Evolutionary conservation across 1,140 invertebrate species (phyloP).

Genomic region (Paracyclopina nana): DNA sequence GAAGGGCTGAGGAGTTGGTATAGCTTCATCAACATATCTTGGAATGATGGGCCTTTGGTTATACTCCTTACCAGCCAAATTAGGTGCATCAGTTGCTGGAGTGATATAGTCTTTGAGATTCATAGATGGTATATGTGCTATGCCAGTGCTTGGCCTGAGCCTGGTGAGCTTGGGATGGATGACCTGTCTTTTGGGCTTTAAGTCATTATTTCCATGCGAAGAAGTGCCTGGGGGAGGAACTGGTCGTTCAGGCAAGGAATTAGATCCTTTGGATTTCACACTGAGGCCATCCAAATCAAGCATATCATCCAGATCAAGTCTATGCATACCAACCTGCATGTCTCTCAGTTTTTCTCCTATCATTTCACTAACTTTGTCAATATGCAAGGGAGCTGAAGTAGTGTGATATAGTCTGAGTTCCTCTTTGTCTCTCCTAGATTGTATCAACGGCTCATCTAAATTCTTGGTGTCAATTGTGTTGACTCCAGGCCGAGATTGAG

Average conservation of each 20-base stretch:
- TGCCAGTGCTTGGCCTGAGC: not conserved
- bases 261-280: not conserved
- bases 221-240: not conserved
- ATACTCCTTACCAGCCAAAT: not conserved
- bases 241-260: not conserved
- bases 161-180: slow-evolving; percentile 8
- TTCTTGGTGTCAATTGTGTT: not conserved
- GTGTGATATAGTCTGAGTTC: no score
- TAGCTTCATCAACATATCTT: not conserved
- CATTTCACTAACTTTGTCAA: not conserved
- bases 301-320: slow-evolving; percentile 6
- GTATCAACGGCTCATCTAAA: not conserved
- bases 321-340: not conserved
- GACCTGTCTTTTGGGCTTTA: slow-evolving; percentile 6
- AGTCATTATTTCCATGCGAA: not conserved
- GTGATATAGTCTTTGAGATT: slow-evolving; percentile 2
- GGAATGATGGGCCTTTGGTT: not conserved
- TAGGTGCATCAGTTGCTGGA: not conserved
- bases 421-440: no score
- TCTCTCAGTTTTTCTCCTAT: not conserved
- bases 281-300: not conserved
- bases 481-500: not conserved
- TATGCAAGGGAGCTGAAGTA: not conserved
- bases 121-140: slow-evolving; percentile 5
- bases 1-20: not conserved